Evolutionary conservation across 2,888 invertebrate species (phyloP), one percentile per base, ranked within the genome.

Genomic region (Lepeophtheirus nordmannii): DNA sequence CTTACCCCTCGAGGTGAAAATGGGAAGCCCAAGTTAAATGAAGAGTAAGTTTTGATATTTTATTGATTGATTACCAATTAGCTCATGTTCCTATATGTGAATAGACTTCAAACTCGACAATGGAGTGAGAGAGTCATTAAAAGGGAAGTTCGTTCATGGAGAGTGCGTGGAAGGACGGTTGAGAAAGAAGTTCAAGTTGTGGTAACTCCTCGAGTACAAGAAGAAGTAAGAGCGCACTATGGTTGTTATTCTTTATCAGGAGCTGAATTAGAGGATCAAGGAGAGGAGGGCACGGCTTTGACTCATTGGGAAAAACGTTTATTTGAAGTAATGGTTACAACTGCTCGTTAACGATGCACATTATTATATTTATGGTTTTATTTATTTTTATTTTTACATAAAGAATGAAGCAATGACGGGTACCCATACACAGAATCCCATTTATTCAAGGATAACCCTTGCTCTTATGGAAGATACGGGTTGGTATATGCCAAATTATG

Each of bases 361-460:
- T 5, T 46, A 46, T 5, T 46, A n/a, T 17, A 46, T 46, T 30
- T 17, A 46, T 17, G 14, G 14, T 8, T 46, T 14, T 46, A 46
- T 46, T 17, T 17, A 41, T 11, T 11, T 41, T 11, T 41, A 11
- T 41, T 14, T 46, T 68, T 73, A 68, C 17, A 70, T 70, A 46
- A 74, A 93, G 89, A 96, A 96, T 76, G 97, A 98, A 78, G 96
- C 96, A 0, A 98, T 98, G 97, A 97, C 97, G 0, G 97, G 96
- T 1, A 96, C 94, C 0, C 97, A 97, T 76, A 97, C 97, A 0
- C 96, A 96, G 76, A 93, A 94, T 78, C 93, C 96, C 0, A 90
- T 93, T 0, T 96, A 96, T 77, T 94, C 94, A 20, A 80, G 93
- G 22, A 84, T 98, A 66, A 94, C 96, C 0, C 80, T 98, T 69